Conservation (phyloP, 2,113 vertebrate species). For the Amphiprion ocellaris region DNA sequence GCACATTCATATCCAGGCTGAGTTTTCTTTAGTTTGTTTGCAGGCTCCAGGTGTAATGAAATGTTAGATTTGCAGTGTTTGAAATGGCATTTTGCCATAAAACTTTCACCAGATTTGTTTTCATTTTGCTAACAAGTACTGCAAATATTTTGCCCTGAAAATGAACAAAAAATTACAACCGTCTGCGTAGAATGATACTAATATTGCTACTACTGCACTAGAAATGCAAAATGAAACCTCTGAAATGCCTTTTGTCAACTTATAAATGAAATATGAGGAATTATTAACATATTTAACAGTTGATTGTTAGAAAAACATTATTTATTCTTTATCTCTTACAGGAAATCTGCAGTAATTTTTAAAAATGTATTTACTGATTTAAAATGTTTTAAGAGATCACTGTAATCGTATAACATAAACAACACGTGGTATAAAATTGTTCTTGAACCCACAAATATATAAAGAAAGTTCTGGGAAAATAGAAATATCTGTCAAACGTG, state of each 20-base stretch:
- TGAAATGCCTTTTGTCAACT: too few relatives aligned
- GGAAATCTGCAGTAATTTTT: not conserved
- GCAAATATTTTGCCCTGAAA: not conserved
- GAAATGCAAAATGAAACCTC: too few relatives aligned
- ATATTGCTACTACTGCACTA: too few relatives aligned
- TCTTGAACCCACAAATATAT: not conserved
- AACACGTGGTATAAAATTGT: not conserved
- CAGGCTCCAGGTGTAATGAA: not conserved
- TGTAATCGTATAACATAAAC: not conserved
- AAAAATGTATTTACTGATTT: not conserved
- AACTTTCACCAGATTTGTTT: not conserved
- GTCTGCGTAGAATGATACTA: too few relatives aligned
- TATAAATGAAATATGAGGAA: not conserved
- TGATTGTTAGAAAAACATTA: too few relatives aligned
- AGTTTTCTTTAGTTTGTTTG: not conserved
- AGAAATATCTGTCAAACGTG: not conserved
- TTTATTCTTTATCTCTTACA: not conserved
- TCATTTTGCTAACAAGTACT: not conserved
- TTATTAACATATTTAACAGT: not conserved
- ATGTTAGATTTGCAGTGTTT: not conserved
- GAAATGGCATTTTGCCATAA: not conserved
- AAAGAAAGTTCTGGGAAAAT: not conserved
- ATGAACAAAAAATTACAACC: too few relatives aligned
- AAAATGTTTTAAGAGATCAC: not conserved
- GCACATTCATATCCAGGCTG: not conserved